A percentile compares a stretch with the other conserved stretches of the same genome.
Evolutionary conservation across 2,797 vertebrate species (phyloP).

Genomic region (Spheniscus humboldti): DNA sequence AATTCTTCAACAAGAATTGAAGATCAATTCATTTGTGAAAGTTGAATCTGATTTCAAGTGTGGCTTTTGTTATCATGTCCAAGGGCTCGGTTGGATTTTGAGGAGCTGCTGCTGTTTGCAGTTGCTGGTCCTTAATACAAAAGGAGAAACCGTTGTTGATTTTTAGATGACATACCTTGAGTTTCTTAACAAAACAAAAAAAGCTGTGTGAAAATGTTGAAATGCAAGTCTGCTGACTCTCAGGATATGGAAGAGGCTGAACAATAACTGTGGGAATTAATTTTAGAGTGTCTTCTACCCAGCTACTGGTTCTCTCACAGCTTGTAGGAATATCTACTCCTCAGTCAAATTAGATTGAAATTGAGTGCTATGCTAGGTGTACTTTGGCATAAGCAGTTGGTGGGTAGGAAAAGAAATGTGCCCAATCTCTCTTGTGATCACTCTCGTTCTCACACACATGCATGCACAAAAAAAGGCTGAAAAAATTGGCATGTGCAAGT

Average conservation of each 20-base stretch:
- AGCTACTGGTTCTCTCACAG: neutral
- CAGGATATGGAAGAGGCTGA: neutral
- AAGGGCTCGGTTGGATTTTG: neutral
- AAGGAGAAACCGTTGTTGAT: neutral
- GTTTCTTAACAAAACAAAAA: neutral
- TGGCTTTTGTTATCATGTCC: neutral
- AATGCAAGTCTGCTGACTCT: neutral
- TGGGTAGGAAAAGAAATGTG: neutral
- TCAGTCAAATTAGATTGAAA: constrained; percentile 20
- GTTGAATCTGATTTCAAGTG: neutral
- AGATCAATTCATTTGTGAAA: neutral
- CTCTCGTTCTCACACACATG: neutral
- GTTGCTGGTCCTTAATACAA: neutral
- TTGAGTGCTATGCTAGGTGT: neutral
- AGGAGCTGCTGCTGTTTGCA: neutral
- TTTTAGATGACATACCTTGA: neutral
- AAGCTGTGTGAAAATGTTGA: neutral
- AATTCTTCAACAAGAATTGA: neutral
- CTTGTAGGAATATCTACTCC: neutral
- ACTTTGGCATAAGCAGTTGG: neutral
- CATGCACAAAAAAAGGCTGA: neutral
- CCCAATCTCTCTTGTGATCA: neutral
- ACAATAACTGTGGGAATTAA: neutral
- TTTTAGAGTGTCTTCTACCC: neutral
- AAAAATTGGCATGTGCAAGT: neutral